Conservation (phyloP, 2,113 vertebrate species). For the Crotophaga sulcirostris region DNA sequence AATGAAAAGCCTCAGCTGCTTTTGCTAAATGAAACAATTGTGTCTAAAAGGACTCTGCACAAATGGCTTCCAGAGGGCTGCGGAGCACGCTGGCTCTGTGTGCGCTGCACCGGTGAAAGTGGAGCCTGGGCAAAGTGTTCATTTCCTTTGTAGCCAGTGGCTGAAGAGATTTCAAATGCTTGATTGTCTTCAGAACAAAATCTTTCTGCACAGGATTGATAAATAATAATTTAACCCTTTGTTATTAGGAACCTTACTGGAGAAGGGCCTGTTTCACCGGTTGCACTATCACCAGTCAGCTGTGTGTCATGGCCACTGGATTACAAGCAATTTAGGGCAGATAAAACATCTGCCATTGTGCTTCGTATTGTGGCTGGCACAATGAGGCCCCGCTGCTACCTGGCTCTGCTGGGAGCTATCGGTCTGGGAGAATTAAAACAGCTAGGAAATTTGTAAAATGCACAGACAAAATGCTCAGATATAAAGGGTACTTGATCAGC, state of each 20-base stretch:
- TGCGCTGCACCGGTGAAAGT: accelerated
- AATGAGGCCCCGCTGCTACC: neutral
- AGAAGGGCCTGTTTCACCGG: neutral
- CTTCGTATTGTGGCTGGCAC: neutral
- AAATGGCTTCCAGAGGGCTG: neutral
- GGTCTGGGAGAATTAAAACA: neutral
- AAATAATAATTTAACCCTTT: neutral
- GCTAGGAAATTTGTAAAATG: neutral
- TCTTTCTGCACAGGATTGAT: neutral
- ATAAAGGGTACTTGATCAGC: neutral
- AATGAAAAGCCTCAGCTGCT: neutral
- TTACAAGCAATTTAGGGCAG: neutral
- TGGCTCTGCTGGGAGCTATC: neutral
- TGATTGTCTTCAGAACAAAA: neutral
- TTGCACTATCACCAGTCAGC: neutral
- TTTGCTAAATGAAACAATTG: neutral
- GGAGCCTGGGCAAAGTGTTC: neutral
- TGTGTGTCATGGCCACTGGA: accelerated
- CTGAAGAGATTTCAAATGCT: neutral
- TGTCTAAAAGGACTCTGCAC: neutral
- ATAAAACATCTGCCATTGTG: neutral
- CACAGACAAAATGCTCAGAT: neutral
- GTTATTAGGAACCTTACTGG: accelerated
- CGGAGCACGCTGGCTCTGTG: neutral
- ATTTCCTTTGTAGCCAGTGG: neutral